These are phyloP conservation scores for Oncorhynchus masou DNA, from an alignment of 2,113 vertebrate genomes.

Conservation along the genomic window DNA sequence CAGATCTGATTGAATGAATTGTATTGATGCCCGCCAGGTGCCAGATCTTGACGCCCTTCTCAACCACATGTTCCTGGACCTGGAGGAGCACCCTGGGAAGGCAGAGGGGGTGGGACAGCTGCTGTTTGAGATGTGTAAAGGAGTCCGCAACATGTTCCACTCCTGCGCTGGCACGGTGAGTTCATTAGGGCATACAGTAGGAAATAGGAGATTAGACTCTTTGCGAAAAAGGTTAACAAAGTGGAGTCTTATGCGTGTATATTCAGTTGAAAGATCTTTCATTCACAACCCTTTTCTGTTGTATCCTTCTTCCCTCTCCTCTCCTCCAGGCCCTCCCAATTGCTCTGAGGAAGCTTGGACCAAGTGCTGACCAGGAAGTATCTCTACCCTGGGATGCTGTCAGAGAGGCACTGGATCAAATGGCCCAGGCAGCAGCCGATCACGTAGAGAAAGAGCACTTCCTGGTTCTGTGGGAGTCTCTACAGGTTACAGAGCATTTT, in stretches of 20 bases:
- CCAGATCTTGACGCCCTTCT: slow-evolving; percentile 85
- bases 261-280: neutral
- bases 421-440: slow-evolving; percentile 76
- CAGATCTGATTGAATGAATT: too few relatives aligned
- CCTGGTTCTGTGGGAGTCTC: slow-evolving; percentile 80
- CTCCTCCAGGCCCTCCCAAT: slow-evolving; percentile 77
- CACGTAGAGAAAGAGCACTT: slow-evolving; percentile 84
- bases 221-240: too few relatives aligned
- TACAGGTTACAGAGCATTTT: slow-evolving; percentile 73
- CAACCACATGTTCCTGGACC: slow-evolving; percentile 83
- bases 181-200: neutral
- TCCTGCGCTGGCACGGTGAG: slow-evolving; percentile 84
- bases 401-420: slow-evolving; percentile 81
- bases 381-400: slow-evolving; percentile 80
- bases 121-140: slow-evolving; percentile 95
- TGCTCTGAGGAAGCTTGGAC: slow-evolving; percentile 84
- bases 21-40: slow-evolving; percentile 70
- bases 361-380: slow-evolving; percentile 69
- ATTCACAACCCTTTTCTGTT: neutral
- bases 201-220: too few relatives aligned
- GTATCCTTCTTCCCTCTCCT: neutral
- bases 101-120: slow-evolving; percentile 87
- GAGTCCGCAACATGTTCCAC: slow-evolving; percentile 93
- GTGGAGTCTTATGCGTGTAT: too few relatives aligned
- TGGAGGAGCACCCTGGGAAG: slow-evolving; percentile 82